Conservation (phyloP, 2,797 vertebrate genomes). For the Podargus strigoides region DNA sequence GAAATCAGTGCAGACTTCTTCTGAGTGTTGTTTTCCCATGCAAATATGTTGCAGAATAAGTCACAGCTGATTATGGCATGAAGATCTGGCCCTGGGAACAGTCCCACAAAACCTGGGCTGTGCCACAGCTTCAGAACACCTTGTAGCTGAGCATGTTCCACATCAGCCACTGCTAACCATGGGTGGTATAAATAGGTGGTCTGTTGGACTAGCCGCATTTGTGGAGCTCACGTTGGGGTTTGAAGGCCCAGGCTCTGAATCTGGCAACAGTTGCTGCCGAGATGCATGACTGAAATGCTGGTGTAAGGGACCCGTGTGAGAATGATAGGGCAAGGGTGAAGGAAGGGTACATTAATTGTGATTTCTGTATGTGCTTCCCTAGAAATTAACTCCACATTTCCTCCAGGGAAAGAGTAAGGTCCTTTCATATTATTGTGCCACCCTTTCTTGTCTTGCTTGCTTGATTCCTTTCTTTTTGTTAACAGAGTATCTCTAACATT, state of each 20-base stretch:
- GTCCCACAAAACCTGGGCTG: neutral
- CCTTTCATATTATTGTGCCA: neutral
- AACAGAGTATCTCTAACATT: neutral
- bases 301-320: neutral
- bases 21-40: neutral
- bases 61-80: neutral
- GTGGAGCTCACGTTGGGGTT: neutral
- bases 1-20: neutral
- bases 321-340: neutral
- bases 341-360: neutral
- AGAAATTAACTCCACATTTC: slow-evolving; percentile 11
- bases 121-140: accelerated
- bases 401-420: neutral
- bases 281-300: accelerated
- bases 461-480: neutral
- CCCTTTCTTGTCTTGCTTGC: neutral
- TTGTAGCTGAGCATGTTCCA: no score
- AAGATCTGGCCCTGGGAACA: neutral
- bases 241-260: neutral
- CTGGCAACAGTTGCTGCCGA: neutral
- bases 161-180: accelerated
- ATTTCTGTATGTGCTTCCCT: neutral
- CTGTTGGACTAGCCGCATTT: accelerated
- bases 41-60: neutral
- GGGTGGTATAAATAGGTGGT: neutral